These are phyloP conservation scores for Mystacides longicornis DNA, from an alignment of 2,888 invertebrate genomes.

Conservation along the genomic window DNA sequence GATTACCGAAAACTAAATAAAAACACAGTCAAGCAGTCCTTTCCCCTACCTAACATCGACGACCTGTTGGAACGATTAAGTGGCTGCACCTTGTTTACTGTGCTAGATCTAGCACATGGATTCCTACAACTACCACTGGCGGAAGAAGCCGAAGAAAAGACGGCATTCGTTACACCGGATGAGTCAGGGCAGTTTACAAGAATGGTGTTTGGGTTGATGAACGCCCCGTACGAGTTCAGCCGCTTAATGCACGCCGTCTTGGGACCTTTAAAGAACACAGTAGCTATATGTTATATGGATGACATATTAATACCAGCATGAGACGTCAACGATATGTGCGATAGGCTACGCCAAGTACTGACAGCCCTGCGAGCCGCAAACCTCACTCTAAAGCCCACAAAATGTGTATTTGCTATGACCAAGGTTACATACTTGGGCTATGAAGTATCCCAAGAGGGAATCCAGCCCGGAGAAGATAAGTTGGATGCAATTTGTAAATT, in stretches of 20 bases:
- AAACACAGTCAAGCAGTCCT: not conserved
- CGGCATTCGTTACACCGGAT: slow-evolving; percentile 1
- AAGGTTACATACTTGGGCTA: not conserved
- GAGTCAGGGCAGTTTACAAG: not conserved
- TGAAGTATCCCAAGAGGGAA: slow-evolving; percentile 2
- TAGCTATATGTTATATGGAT: slow-evolving; percentile 3
- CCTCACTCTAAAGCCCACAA: not conserved
- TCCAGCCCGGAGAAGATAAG: not conserved
- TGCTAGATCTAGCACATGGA: not conserved
- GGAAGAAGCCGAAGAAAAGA: not conserved
- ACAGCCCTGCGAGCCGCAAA: not conserved
- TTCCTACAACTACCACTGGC: not conserved
- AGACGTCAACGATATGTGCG: not conserved
- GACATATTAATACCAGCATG: not conserved
- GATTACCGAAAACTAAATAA: not conserved
- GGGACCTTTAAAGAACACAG: not conserved
- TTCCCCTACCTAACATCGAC: not conserved
- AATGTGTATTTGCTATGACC: not conserved
- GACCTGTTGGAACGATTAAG: not conserved
- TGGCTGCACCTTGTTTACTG: not conserved
- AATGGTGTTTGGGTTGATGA: slow-evolving; percentile 2
- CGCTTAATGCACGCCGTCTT: not conserved
- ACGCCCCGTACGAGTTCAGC: not conserved
- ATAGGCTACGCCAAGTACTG: not conserved
- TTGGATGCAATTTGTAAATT: not conserved